phyloP scores from a whole-genome alignment of 53 echinoderm and acorn worm species.

The Paracentrotus lividus region DNA sequence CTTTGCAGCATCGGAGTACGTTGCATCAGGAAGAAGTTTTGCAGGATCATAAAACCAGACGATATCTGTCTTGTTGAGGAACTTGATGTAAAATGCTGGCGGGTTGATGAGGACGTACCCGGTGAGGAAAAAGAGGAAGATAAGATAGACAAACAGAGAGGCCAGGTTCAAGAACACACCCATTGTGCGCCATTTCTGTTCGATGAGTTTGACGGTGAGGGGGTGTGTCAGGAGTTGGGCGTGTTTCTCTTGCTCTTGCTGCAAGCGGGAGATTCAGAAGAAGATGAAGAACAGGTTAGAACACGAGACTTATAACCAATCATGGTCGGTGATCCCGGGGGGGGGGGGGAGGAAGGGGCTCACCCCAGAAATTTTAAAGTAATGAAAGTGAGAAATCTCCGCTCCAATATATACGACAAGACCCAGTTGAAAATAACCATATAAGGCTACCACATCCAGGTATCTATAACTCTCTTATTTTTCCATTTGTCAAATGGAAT shows the following conservation, averaged over 20 bases:
- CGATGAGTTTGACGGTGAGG: constrained; percentile 79
- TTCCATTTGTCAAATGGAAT: no score
- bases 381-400: no score
- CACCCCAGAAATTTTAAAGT: no score
- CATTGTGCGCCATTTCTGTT: constrained; percentile 93
- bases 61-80: constrained; percentile 61
- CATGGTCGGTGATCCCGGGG: no score
- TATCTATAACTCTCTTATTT: no score
- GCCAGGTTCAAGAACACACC: constrained; percentile 87
- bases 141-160: constrained; percentile 78
- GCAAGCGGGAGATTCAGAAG: neutral
- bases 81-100: constrained; percentile 86
- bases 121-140: constrained; percentile 86
- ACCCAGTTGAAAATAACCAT: no score
- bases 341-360: no score
- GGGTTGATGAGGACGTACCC: constrained; percentile 92
- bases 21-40: neutral
- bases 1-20: neutral
- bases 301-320: no score
- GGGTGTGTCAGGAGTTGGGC: constrained; percentile 87
- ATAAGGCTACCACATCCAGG: no score
- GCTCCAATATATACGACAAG: no score
- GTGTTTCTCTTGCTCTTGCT: constrained; percentile 21
- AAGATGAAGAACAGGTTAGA: neutral
- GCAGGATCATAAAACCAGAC: constrained; percentile 63